Conservation (phyloP, 2,888 invertebrate genomes). For the Copidosoma aretas region DNA sequence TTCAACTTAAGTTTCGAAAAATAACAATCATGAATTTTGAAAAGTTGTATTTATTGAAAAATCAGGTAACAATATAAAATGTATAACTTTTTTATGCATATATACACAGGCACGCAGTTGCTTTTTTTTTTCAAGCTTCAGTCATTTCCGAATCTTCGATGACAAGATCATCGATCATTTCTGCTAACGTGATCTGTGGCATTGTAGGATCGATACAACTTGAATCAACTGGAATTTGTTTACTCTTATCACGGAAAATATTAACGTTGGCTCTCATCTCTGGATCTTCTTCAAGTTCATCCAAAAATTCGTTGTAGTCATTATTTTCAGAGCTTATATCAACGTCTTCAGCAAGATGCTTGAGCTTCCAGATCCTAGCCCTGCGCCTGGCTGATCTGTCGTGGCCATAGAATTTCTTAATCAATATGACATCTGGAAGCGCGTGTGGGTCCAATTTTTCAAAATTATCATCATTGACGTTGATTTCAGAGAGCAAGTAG, state of each 20-base stretch:
- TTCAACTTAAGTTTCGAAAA: no score
- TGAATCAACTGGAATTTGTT: conserved; percentile 67
- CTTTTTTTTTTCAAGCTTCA: conserved; percentile 54
- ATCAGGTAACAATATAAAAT: background rate
- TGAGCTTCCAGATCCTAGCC: conserved; percentile 88
- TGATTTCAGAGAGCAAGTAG: conserved; percentile 88
- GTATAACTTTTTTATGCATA: no score
- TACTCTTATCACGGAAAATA: conserved; percentile 78
- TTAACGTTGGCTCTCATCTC: conserved; percentile 89
- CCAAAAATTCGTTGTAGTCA: conserved; percentile 94
- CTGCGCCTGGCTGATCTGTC: conserved; percentile 76
- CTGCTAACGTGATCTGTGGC: conserved; percentile 84
- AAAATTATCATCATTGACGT: conserved; percentile 88
- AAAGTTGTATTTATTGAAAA: background rate
- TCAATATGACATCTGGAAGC: conserved; percentile 91
- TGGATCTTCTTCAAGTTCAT: conserved; percentile 96
- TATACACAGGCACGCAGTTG: background rate
- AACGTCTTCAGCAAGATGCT: conserved; percentile 77
- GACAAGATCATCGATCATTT: conserved; percentile 91
- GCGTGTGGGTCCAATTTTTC: conserved; percentile 76
- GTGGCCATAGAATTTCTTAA: conserved; percentile 84
- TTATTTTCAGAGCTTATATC: conserved; percentile 70
- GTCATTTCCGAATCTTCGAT: conserved; percentile 83
- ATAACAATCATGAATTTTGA: no score
- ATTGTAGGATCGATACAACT: conserved; percentile 70